Evolutionary conservation across 2,113 vertebrate species (phyloP).

Genomic region (Nothobranchius kuhntae): DNA sequence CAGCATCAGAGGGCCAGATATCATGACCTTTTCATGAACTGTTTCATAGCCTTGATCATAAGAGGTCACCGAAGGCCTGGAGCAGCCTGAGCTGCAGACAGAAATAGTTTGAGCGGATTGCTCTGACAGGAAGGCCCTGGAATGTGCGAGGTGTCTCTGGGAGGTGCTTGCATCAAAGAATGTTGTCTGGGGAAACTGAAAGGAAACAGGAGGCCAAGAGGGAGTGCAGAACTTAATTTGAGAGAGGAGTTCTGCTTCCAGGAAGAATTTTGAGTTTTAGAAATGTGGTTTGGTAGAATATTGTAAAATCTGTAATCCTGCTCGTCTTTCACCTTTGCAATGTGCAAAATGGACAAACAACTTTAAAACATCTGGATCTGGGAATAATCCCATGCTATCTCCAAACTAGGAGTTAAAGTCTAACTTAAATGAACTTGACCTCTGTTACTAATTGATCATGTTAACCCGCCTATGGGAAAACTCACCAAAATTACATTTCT

Average conservation of each 20-base stretch:
- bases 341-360: neutral
- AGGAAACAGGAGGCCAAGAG: neutral
- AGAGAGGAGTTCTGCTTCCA: neutral
- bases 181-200: constrained; percentile 5
- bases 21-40: constrained; percentile 6
- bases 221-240: too few species aligned
- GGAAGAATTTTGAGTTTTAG: too few species aligned
- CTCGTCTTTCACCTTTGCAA: too few species aligned
- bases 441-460: too few species aligned
- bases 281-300: too few species aligned
- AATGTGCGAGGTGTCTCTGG: constrained; percentile 24
- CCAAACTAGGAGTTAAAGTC: neutral
- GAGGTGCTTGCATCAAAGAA: constrained; percentile 29
- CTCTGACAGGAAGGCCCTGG: constrained; percentile 12
- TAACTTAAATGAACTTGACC: neutral
- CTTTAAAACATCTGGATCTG: too few species aligned
- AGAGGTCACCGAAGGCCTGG: constrained; percentile 5
- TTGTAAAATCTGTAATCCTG: too few species aligned
- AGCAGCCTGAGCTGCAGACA: neutral
- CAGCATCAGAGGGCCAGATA: constrained; percentile 4
- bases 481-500: too few species aligned
- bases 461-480: too few species aligned
- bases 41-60: neutral
- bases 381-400: too few species aligned
- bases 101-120: constrained; percentile 10